Conservation (phyloP, 2,797 vertebrate genomes). For the Podargus strigoides region DNA sequence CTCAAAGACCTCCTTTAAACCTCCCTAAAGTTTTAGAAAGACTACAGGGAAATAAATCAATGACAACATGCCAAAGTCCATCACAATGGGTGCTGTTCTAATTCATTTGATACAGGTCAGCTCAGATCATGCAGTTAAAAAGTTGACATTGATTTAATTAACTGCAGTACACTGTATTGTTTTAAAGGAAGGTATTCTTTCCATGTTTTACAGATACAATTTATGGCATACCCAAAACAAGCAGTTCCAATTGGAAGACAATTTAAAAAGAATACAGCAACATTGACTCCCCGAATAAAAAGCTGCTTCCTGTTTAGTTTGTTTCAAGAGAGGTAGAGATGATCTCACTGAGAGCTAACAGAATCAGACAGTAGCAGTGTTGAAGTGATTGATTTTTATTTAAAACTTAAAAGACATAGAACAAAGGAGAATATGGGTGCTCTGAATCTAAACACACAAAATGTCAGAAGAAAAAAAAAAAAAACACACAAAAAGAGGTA, state of each 20-base stretch:
- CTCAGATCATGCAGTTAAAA: slow-evolving; percentile 3
- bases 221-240: not conserved
- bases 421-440: not conserved
- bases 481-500: not conserved
- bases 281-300: not conserved
- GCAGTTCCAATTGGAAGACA: not conserved
- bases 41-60: slow-evolving; percentile 21
- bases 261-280: not conserved
- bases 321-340: not conserved
- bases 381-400: not conserved
- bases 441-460: not conserved
- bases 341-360: not conserved
- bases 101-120: slow-evolving; percentile 28
- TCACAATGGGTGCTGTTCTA: not conserved
- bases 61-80: slow-evolving; percentile 24
- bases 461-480: not conserved
- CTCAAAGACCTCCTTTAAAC: slow-evolving; percentile 18
- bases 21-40: slow-evolving; percentile 12
- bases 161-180: not conserved
- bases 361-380: not conserved
- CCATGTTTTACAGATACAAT: not conserved
- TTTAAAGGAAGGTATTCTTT: slow-evolving; percentile 5
- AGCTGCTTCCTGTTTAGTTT: not conserved
- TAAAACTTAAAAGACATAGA: not conserved
- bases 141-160: slow-evolving; percentile 41